Evolutionary conservation across 1,140 invertebrate species (phyloP).

Genomic region (Varroa destructor): DNA sequence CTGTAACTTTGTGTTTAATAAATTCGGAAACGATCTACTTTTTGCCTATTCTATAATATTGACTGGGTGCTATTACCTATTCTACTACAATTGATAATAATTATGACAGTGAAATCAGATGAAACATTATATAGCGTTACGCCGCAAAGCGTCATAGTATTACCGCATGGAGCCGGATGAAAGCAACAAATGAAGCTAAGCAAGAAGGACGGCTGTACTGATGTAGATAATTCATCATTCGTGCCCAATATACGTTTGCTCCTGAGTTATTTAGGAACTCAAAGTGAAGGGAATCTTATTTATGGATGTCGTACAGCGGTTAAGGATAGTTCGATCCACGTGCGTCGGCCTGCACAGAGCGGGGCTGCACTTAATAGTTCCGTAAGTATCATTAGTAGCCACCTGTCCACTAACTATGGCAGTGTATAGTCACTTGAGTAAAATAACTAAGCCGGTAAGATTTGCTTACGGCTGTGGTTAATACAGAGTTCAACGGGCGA

Average conservation of each 20-base stretch:
- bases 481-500: too few relatives aligned
- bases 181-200: neutral
- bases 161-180: neutral
- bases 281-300: conserved; percentile 17
- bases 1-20: neutral
- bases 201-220: neutral
- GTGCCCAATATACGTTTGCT: neutral
- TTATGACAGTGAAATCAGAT: neutral
- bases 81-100: neutral
- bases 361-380: neutral
- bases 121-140: too few relatives aligned
- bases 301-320: conserved; percentile 9
- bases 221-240: too few relatives aligned
- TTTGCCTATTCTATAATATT: too few relatives aligned
- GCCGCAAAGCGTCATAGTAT: too few relatives aligned
- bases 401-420: neutral
- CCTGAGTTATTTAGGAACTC: neutral
- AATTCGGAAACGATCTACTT: neutral
- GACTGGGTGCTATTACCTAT: neutral
- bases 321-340: conserved; percentile 25
- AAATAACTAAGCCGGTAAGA: neutral
- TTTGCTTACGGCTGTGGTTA: too few relatives aligned
- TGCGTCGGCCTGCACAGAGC: neutral
- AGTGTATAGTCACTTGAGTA: neutral
- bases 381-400: neutral